Conservation (phyloP, 2,888 invertebrate genomes). For the Adelphocoris suturalis region DNA sequence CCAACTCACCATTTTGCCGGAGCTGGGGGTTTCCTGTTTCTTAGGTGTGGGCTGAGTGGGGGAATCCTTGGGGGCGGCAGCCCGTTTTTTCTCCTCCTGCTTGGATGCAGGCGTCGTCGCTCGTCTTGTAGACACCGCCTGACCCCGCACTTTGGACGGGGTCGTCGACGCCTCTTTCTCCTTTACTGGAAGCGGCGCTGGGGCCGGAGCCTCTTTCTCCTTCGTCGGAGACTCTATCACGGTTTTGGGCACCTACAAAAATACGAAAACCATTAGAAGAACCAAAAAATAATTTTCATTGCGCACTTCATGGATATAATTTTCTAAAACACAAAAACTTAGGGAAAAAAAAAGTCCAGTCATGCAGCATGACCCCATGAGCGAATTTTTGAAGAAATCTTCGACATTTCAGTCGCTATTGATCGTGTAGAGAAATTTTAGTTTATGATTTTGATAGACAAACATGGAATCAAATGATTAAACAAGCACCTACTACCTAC, state of each 20-base stretch:
- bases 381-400: too few relatives aligned
- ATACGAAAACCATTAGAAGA: background rate
- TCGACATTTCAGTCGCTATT: too few relatives aligned
- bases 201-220: conserved; percentile 28
- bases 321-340: too few relatives aligned
- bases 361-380: too few relatives aligned
- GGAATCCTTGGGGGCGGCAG: conserved; percentile 44
- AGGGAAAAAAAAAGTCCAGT: too few relatives aligned
- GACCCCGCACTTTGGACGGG: conserved; percentile 71
- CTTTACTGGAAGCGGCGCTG: background rate
- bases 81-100: conserved; percentile 75
- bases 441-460: too few relatives aligned
- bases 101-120: conserved; percentile 73
- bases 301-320: too few relatives aligned
- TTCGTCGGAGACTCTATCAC: conserved; percentile 30
- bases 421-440: too few relatives aligned
- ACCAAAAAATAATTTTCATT: conserved; percentile 24
- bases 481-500: too few relatives aligned
- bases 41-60: background rate
- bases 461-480: too few relatives aligned
- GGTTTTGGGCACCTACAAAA: conserved; percentile 58
- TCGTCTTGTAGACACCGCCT: conserved; percentile 72
- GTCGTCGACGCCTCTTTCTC: conserved; percentile 41
- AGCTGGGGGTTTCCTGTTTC: conserved; percentile 51
- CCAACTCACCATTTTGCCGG: conserved; percentile 56